Evolutionary conservation across 2,888 invertebrate genomes (phyloP), one percentile per base, ranked within the genome.

Genomic region (Sminthurinus aureus): DNA sequence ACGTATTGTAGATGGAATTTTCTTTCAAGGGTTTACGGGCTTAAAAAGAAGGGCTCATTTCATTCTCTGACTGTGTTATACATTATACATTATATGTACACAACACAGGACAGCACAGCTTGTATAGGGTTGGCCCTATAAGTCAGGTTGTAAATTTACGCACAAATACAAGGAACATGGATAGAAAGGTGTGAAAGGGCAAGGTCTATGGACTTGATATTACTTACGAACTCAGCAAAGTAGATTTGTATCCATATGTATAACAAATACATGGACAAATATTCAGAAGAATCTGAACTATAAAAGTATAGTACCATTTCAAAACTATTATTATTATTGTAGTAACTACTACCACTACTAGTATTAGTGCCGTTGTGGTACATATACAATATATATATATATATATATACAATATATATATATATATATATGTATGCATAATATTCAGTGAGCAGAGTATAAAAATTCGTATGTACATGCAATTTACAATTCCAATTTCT

Each of bases 1-100:
- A 85, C 85, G 83, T 84, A 85, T 85, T 86, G 83, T 85, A 85
- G 86, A 85, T 86, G 87, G 85, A 85, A 86, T 86, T 87, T 86
- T 38, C 38, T 38, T 38, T 85, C 86, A 80, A 80, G 80, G 80
- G 83, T 84, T 83, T 81, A 74, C 74, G 76, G 73, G 79, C 82
- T 69, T 78, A 84, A 86, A 84, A 86, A 38, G 38, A 38, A 87
- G 86, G 86, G 85, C 86, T 84, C 84, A 83, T 83, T 85, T 77
- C 75, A 75, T 66, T 78, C 78, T 79, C 15, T 84, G 67, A 18
- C 79, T 75, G 79, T 81, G 77, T 74, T 78, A 79, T 38, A 67
- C 20, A 12, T 6, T 4, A 38, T 6, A 38, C 38, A 38, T 6
- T 4, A 38, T 6, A 38, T 6, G 6, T 6, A 38, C 38, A 38